Base-by-base conservation (phyloP, 2,888 invertebrate species). In the Parthenolecanium corni region DNA sequence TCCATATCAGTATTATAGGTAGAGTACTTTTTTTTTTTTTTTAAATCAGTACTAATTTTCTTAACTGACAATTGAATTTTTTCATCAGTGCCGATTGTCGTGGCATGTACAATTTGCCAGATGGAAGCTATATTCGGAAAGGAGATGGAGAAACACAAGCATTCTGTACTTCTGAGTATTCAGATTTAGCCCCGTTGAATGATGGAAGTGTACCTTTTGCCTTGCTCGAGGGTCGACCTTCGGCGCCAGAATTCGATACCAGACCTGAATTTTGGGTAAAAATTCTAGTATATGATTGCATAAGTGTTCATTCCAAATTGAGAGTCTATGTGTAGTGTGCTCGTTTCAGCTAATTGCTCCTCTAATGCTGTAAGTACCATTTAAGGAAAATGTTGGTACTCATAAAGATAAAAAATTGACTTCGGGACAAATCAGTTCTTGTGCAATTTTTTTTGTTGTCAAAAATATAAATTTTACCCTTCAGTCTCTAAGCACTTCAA, bases 161-260 rank as follows among this genome's bases (percentile, higher is more conserved):
- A 0, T 80, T 97, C n/a, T 98, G 98, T 73, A 94, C 91, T n/a
- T 89, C 92, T 66, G 96, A 96, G 72, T 97, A 90, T 76, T 95
- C 95, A 3, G 97, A 97, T 71, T 95, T 98, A 68, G 93, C 95
- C 0, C 97, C 97, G 0, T 76, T 97, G 65, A 85, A 89, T 2
- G 94, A 91, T 16, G 97, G 95, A 18, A 92, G 90, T 71, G 91
- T 96, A 5, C 88, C 92, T 9, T 97, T 96, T 76, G 89, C 93
- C 12, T 95, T 96, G 0, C 78, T 96, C 2, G 94, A 94, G 73
- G 93, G 94, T 49, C 78, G 98, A 67, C 96, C 96, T 0, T 91
- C 92, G 5, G 92, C 93, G 14, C 87, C 86, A 70, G 82, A 86
- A 65, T 98, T 96, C 71, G 96, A 96, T 70, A 84, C 85, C 65